Evolutionary conservation across 1,140 invertebrate species (phyloP).

Genomic region (Achatina immaculata): DNA sequence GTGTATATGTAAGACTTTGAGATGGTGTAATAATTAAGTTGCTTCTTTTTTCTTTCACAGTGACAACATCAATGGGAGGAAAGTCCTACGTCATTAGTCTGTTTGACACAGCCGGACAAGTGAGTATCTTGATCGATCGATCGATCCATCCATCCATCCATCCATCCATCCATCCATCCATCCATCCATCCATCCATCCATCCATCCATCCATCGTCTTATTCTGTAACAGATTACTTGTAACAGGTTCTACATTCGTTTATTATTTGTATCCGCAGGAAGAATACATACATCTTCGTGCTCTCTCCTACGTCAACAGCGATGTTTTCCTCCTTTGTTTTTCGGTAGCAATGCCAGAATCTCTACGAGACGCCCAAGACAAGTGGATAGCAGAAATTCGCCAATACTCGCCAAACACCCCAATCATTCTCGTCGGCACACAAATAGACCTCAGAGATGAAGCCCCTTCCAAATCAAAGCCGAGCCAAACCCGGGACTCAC

Average conservation of each 20-base stretch:
- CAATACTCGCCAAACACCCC: slow-evolving; percentile 85
- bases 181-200: too few species aligned
- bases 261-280: slow-evolving; percentile 77
- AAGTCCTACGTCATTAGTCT: slow-evolving; percentile 38
- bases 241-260: too few species aligned
- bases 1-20: too few species aligned
- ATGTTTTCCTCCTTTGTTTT: slow-evolving; percentile 99
- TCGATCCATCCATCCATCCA: too few species aligned
- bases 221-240: too few species aligned
- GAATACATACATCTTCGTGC: slow-evolving; percentile 94
- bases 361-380: slow-evolving; percentile 97
- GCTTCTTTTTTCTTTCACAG: slow-evolving; percentile 28
- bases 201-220: too few species aligned
- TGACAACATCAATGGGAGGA: slow-evolving; percentile 38
- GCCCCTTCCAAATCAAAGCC: background rate
- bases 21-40: too few species aligned
- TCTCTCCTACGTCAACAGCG: slow-evolving; percentile 96
- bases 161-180: too few species aligned
- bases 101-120: slow-evolving; percentile 39
- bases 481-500: background rate
- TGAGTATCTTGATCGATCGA: slow-evolving; percentile 10
- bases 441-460: slow-evolving; percentile 53
- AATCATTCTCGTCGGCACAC: slow-evolving; percentile 81
- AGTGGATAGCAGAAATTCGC: slow-evolving; percentile 77
- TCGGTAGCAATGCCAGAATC: slow-evolving; percentile 97